A percentile compares a stretch with the other conserved stretches of the same genome.
Conservation (phyloP, 2,888 invertebrate species). For the Idaea aversata region DNA sequence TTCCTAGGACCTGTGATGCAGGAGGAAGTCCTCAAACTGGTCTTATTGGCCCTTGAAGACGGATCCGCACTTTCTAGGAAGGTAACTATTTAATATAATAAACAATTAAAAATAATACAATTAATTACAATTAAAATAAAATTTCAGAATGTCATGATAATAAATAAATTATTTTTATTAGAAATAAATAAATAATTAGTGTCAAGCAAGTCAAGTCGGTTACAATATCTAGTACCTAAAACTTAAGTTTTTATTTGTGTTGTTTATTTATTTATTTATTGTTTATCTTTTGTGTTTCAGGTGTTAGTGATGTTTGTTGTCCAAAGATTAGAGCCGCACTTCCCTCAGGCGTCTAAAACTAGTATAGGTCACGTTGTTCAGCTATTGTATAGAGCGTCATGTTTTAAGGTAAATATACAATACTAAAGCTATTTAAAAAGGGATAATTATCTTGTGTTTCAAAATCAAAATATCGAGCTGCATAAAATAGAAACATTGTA, state of each 20-base stretch:
- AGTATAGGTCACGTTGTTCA: constrained; percentile 99
- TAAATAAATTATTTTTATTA: too few species aligned
- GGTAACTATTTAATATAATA: constrained; percentile 53
- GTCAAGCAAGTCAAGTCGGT: too few species aligned
- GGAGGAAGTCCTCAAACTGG: constrained; percentile 97
- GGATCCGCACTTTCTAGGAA: constrained; percentile 96
- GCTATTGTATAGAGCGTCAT: constrained; percentile 97
- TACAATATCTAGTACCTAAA: too few species aligned
- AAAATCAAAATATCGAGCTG: not conserved
- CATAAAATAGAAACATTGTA: not conserved
- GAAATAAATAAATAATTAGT: too few species aligned
- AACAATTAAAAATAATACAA: too few species aligned
- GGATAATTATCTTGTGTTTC: not conserved
- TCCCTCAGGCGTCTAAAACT: constrained; percentile 98
- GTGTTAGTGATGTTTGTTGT: constrained; percentile 99
- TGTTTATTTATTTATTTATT: too few species aligned
- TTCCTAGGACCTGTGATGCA: constrained; percentile 99
- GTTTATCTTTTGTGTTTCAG: constrained; percentile 47
- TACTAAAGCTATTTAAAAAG: not conserved
- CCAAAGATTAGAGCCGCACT: constrained; percentile 96
- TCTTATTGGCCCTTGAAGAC: constrained; percentile 95
- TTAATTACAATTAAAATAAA: too few species aligned
- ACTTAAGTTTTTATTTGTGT: too few species aligned
- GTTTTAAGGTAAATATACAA: constrained; percentile 89
- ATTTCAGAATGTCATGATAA: too few species aligned